These are phyloP conservation scores for Taphrorychus bicolor DNA, from an alignment of 2,888 invertebrate genomes.

Conservation along the genomic window DNA sequence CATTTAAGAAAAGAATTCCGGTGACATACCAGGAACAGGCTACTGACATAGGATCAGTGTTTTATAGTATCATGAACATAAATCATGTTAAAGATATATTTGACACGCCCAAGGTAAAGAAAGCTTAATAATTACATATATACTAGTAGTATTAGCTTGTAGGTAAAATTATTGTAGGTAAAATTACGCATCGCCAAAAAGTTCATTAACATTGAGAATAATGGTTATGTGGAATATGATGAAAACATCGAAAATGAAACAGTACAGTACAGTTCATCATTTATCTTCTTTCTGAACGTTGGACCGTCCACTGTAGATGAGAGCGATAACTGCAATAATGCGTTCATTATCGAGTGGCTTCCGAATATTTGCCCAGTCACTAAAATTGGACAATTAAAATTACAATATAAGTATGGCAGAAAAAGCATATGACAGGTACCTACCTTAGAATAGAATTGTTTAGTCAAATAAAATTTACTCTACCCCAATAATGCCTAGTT, in stretches of 20 bases:
- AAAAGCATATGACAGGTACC: conserved; percentile 52
- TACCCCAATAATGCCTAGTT: too few relatives aligned
- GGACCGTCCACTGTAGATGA: conserved; percentile 61
- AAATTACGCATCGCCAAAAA: conserved; percentile 69
- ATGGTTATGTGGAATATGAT: conserved; percentile 59
- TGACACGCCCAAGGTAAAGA: conserved; percentile 69
- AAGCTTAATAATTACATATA: background rate
- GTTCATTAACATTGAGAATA: conserved; percentile 69
- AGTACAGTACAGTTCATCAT: conserved; percentile 50
- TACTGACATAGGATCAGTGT: conserved; percentile 69
- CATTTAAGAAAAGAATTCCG: conserved; percentile 74
- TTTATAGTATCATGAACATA: conserved; percentile 75
- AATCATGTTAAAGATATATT: conserved; percentile 77
- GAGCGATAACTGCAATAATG: conserved; percentile 64
- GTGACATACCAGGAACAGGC: conserved; percentile 68
- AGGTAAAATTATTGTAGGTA: conserved; percentile 68
- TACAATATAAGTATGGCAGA: conserved; percentile 76
- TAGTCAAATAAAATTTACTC: background rate
- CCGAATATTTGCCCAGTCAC: conserved; percentile 74
- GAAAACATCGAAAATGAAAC: conserved; percentile 45
- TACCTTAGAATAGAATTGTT: background rate
- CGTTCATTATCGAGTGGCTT: conserved; percentile 77
- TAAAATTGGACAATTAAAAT: conserved; percentile 74
- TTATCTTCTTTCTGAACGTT: conserved; percentile 56
- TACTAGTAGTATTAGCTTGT: conserved; percentile 43